These are phyloP conservation scores for Arctopsyche grandis DNA, from an alignment of 1,140 invertebrate species.

Conservation along the genomic window DNA sequence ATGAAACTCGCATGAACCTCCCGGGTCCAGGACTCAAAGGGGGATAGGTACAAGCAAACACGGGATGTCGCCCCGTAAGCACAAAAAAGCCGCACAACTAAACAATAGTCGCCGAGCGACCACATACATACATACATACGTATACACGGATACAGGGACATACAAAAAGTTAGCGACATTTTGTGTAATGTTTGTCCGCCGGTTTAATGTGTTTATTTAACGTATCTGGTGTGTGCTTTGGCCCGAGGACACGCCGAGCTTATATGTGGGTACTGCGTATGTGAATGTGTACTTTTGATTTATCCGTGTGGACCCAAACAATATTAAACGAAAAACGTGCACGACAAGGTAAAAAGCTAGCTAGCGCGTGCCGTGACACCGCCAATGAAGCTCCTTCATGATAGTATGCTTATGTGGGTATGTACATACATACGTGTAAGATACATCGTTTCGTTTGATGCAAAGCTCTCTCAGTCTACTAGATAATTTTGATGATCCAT, in stretches of 20 bases:
- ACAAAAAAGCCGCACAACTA: too few relatives aligned
- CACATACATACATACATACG: neutral
- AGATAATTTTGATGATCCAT: too few relatives aligned
- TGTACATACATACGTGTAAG: too few relatives aligned
- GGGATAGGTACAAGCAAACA: too few relatives aligned
- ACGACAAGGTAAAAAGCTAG: slow-evolving; percentile 1
- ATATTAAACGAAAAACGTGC: slow-evolving; percentile 24
- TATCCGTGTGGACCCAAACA: slow-evolving; percentile 30
- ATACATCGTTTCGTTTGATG: too few relatives aligned
- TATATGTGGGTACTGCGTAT: too few relatives aligned
- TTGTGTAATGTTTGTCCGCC: slow-evolving; percentile 33
- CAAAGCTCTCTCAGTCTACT: too few relatives aligned
- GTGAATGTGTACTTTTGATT: slow-evolving; percentile 36
- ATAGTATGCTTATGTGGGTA: too few relatives aligned
- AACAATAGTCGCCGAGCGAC: too few relatives aligned
- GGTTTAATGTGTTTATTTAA: slow-evolving; percentile 39
- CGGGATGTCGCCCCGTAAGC: too few relatives aligned
- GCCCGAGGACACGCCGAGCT: neutral
- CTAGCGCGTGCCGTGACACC: neutral
- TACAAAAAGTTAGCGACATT: neutral
- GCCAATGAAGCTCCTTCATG: neutral
- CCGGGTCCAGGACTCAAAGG: too few relatives aligned
- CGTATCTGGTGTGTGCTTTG: slow-evolving; percentile 30
- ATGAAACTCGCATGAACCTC: too few relatives aligned
- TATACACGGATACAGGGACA: neutral